Evolutionary conservation across 2,113 vertebrate species (phyloP).

Genomic region (Odontesthes bonariensis): DNA sequence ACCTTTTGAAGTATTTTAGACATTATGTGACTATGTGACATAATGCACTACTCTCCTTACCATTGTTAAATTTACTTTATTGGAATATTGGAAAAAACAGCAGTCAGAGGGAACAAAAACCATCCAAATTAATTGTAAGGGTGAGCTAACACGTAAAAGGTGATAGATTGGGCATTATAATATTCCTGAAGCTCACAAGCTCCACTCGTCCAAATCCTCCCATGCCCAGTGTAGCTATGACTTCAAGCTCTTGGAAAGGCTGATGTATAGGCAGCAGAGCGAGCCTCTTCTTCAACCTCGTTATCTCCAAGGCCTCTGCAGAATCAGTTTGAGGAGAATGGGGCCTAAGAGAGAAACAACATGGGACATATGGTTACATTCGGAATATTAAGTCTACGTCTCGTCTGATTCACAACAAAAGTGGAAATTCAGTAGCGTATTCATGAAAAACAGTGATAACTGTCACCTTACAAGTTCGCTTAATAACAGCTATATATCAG

Average conservation of each 20-base stretch:
- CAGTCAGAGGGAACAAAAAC: background rate
- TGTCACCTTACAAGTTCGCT: too few species aligned
- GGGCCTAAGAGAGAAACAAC: constrained; percentile 55
- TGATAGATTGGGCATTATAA: background rate
- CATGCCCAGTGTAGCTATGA: constrained; percentile 91
- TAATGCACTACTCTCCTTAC: too few species aligned
- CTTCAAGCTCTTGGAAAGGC: constrained; percentile 89
- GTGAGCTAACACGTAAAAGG: background rate
- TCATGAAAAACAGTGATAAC: too few species aligned
- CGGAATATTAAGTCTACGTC: too few species aligned
- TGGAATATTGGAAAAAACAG: background rate
- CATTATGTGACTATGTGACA: too few species aligned
- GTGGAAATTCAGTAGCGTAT: too few species aligned
- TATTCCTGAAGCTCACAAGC: constrained; percentile 85
- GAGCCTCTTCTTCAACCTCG: constrained; percentile 87
- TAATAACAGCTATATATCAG: background rate
- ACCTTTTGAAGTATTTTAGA: too few species aligned
- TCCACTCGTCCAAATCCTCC: constrained; percentile 97
- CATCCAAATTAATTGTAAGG: background rate
- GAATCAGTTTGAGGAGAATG: constrained; percentile 67
- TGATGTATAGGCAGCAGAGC: constrained; percentile 81
- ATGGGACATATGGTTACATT: background rate
- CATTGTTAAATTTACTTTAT: too few species aligned
- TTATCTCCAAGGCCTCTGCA: constrained; percentile 67
- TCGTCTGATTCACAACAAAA: background rate